Evolutionary conservation across 2,797 vertebrate species (phyloP).

Genomic region (Poeciliopsis gracilis): DNA sequence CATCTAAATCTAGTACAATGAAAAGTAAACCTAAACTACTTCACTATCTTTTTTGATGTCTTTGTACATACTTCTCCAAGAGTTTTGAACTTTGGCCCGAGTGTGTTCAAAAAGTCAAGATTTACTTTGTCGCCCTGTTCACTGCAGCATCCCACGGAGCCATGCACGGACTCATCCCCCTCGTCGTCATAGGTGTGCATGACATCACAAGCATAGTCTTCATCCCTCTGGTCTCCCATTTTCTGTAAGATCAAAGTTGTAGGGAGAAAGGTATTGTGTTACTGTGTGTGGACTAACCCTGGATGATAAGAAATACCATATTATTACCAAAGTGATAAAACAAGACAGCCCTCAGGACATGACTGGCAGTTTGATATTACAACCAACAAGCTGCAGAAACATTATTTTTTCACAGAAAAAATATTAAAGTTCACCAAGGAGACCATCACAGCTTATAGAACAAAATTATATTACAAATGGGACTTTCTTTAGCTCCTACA

Average conservation of each 20-base stretch:
- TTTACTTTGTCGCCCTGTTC: slow-evolving; percentile 80
- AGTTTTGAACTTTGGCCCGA: slow-evolving; percentile 92
- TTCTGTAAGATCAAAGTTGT: slow-evolving; percentile 76
- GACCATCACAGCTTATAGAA: slow-evolving; percentile 35
- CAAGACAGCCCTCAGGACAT: slow-evolving; percentile 48
- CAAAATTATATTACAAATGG: slow-evolving; percentile 47
- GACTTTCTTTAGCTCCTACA: slow-evolving; percentile 30
- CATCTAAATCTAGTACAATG: slow-evolving; percentile 18
- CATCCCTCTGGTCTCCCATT: slow-evolving; percentile 81
- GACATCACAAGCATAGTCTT: slow-evolving; percentile 84
- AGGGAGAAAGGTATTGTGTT: slow-evolving; percentile 27
- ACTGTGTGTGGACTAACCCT: slow-evolving; percentile 10
- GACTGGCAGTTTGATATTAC: slow-evolving; percentile 60
- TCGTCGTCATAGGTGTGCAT: slow-evolving; percentile 86
- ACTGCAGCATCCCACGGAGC: slow-evolving; percentile 92
- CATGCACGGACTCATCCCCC: slow-evolving; percentile 87
- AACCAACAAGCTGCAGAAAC: slow-evolving; percentile 47
- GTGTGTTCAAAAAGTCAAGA: slow-evolving; percentile 89
- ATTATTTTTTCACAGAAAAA: slow-evolving; percentile 33
- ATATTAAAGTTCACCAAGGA: slow-evolving; percentile 61
- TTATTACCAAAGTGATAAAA: slow-evolving; percentile 18
- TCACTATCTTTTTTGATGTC: slow-evolving; percentile 63
- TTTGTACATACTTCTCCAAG: slow-evolving; percentile 86
- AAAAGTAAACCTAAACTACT: slow-evolving; percentile 23
- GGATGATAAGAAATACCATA: slow-evolving; percentile 25